Base-by-base conservation (phyloP, 2,797 vertebrate species). In the Mycteria americana region DNA sequence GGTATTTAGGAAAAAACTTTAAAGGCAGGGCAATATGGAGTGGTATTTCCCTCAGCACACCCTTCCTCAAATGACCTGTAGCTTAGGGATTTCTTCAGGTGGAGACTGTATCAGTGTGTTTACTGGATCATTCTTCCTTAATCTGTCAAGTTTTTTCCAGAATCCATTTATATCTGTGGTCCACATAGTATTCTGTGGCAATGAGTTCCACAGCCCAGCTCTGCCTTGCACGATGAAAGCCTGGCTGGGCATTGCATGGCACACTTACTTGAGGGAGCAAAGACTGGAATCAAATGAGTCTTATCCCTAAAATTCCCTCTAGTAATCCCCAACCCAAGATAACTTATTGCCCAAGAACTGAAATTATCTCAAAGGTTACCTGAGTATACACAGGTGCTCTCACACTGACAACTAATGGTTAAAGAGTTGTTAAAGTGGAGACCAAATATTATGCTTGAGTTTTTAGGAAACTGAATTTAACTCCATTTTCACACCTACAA, bases 171-270 rank as follows among this genome's bases (percentile, higher is more conserved):
- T 37, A 21, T 5, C 59, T 57, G 28, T 33, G 51, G 28, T 9
- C 21, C n/a, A 18, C 39, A 17, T 9, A 37, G n/a, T 3, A 53
- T 27, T 39, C 30, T 37, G 28, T 13, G 37, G 45, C 46, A 73
- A n/a, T 4, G 31, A n/a, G 57, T 43, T 43, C n/a, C 68, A 51
- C 28, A 87, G 80, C 18, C 41, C 48, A 50, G 23, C 33, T 78
- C 28, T 37, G 37, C 50, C 33, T 56, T 24, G 37, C 31, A 30
- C 1, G 5, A 39, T 1, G 1, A 39, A 22, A 65, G 10, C 30
- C 15, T 3, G 7, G n/a, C 41, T 9, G 12, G 31, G 30, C 45
- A 28, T 4, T 0, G 0, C 27, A 53, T 0, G 2, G 16, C 31
- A 11, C 0, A 1, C 39, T 60, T 59, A 11, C 33, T 14, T 19